Evolutionary conservation across 1,140 invertebrate species (phyloP).

Genomic region (Paraescarpia echinospica): DNA sequence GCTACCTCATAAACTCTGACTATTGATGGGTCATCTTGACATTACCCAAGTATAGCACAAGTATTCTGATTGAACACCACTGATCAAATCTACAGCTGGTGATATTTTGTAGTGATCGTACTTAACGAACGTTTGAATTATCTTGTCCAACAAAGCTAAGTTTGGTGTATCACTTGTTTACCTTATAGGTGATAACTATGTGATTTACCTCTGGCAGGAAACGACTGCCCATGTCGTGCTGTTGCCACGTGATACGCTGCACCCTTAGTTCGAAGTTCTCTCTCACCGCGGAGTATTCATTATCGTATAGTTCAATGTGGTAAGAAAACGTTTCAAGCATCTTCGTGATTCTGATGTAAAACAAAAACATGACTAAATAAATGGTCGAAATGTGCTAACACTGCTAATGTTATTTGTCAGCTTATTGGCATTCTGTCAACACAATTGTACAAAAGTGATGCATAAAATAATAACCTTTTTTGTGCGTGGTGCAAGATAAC

Average conservation of each 20-base stretch:
- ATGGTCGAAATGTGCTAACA: background rate
- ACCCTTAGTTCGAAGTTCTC: constrained; percentile 13
- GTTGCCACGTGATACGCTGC: constrained; percentile 13
- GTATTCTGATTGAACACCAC: background rate
- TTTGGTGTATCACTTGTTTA: background rate
- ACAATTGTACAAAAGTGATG: background rate
- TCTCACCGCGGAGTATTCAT: constrained; percentile 6
- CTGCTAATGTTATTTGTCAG: too few species aligned
- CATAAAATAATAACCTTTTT: background rate
- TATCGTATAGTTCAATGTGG: background rate
- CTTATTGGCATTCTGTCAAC: too few species aligned
- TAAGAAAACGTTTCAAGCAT: background rate
- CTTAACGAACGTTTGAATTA: background rate
- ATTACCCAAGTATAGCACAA: background rate
- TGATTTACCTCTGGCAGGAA: constrained; percentile 18
- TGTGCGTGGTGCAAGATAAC: background rate
- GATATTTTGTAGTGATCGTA: background rate
- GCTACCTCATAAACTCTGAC: background rate
- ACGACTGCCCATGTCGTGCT: constrained; percentile 14
- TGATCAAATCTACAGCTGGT: background rate
- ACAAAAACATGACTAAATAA: background rate
- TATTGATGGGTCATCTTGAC: background rate
- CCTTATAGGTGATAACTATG: background rate
- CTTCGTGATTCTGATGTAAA: background rate
- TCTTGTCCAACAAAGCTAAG: background rate